These are phyloP conservation scores for Tupaia chinensis DNA, from an alignment of 2,113 vertebrate species.

Conservation along the genomic window DNA sequence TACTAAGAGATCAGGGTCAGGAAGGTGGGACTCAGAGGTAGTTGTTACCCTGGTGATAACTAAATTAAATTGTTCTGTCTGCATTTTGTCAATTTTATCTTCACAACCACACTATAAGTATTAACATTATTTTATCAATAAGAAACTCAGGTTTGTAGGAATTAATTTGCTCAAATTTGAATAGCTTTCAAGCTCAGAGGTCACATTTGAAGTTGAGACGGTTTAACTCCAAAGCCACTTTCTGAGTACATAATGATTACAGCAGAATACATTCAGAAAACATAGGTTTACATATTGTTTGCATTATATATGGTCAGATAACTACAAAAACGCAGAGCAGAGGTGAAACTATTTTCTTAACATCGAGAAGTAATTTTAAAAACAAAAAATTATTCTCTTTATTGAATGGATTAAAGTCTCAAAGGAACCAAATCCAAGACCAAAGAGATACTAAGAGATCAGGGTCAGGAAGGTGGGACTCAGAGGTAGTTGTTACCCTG, in stretches of 20 bases:
- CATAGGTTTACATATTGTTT: not conserved
- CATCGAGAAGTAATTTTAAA: constrained; percentile 9
- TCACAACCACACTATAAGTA: not conserved
- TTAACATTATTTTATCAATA: not conserved
- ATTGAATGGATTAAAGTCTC: constrained; percentile 26
- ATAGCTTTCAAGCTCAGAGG: not conserved
- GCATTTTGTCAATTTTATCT: not conserved
- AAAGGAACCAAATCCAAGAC: constrained; percentile 10
- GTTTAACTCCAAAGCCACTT: not conserved
- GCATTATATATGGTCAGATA: not conserved
- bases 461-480: not conserved
- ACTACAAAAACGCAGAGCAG: not conserved
- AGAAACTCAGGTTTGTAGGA: constrained; percentile 20
- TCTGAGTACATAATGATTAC: not conserved
- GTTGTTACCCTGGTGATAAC: not conserved
- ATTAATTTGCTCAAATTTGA: constrained; percentile 23
- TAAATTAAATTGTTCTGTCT: not conserved
- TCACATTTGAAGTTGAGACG: not conserved
- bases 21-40: not conserved
- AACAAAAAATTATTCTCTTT: not conserved
- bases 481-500: not conserved
- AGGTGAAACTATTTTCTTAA: not conserved
- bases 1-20: not conserved
- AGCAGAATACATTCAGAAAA: not conserved
- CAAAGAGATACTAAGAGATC: not conserved